Percentiles rank a stretch among this genome's conserved stretches.
Conservation (phyloP, 2,888 invertebrate species). For the Meta bourneti region DNA sequence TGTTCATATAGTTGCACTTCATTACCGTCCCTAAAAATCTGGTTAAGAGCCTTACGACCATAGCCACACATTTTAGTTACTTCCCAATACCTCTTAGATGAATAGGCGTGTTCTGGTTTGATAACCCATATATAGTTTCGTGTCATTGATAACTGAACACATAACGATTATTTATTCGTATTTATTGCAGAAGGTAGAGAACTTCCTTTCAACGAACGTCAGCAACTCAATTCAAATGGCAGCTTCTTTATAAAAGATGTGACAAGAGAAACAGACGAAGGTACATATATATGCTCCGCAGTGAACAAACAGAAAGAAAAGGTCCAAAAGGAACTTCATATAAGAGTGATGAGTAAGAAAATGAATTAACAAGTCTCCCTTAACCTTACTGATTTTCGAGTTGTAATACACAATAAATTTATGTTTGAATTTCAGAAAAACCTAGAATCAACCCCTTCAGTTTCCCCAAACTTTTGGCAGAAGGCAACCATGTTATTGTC, state of each 20-base stretch:
- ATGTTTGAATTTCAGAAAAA: conserved; percentile 58
- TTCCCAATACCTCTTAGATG: not conserved
- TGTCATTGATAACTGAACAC: not conserved
- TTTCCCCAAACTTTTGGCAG: conserved; percentile 76
- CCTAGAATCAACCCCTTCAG: conserved; percentile 75
- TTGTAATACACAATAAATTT: not conserved
- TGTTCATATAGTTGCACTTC: no score
- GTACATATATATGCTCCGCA: conserved; percentile 68
- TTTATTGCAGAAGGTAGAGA: conserved; percentile 71
- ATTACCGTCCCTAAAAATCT: no score
- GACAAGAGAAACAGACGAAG: conserved; percentile 73
- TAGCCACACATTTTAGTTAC: not conserved
- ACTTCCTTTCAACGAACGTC: conserved; percentile 74
- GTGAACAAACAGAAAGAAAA: conserved; percentile 65
- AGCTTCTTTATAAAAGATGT: conserved; percentile 73
- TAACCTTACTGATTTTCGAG: not conserved
- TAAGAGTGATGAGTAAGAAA: conserved; percentile 71
- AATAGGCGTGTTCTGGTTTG: not conserved
- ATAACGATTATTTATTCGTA: not conserved
- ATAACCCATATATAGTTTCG: not conserved
- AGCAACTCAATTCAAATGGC: conserved; percentile 73
- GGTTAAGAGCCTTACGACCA: no score
- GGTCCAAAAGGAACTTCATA: conserved; percentile 49
- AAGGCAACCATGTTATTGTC: conserved; percentile 77
- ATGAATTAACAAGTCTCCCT: not conserved